Conservation (phyloP, 1,140 invertebrate genomes). For the Diorhabda elongata region DNA sequence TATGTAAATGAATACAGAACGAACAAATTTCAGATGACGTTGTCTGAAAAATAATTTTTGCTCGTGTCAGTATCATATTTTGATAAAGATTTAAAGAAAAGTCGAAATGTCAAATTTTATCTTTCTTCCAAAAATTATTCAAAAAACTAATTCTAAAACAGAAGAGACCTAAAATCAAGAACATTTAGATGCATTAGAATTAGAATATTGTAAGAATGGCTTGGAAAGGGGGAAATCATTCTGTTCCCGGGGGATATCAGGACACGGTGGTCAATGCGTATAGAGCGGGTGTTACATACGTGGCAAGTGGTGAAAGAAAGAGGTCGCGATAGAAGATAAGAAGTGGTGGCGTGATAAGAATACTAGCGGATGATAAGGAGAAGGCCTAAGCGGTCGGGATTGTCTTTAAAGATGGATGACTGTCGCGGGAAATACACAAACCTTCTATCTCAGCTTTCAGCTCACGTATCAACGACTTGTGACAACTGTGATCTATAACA, state of each 20-base stretch:
- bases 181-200: too few species aligned
- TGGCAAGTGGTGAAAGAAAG: slow-evolving; percentile 30
- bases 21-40: too few species aligned
- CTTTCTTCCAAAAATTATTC: too few species aligned
- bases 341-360: slow-evolving; percentile 45
- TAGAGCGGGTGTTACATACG: background rate
- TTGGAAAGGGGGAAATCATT: background rate
- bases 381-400: slow-evolving; percentile 42
- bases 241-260: background rate
- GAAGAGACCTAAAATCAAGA: too few species aligned
- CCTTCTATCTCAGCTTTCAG: slow-evolving; percentile 37
- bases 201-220: too few species aligned
- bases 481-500: slow-evolving; percentile 49
- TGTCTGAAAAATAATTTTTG: too few species aligned
- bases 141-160: too few species aligned
- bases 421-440: slow-evolving; percentile 48
- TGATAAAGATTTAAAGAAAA: too few species aligned
- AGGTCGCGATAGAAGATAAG: slow-evolving; percentile 40
- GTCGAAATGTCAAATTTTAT: too few species aligned
- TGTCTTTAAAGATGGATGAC: slow-evolving; percentile 47
- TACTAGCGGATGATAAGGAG: slow-evolving; percentile 44
- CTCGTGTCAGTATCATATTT: too few species aligned
- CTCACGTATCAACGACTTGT: slow-evolving; percentile 46
- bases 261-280: background rate
- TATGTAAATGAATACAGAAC: too few species aligned